A percentile compares a stretch with the other conserved stretches of the same genome.
These are phyloP conservation scores for Bhutanitis thaidina DNA, from an alignment of 2,888 invertebrate genomes.

Conservation along the genomic window DNA sequence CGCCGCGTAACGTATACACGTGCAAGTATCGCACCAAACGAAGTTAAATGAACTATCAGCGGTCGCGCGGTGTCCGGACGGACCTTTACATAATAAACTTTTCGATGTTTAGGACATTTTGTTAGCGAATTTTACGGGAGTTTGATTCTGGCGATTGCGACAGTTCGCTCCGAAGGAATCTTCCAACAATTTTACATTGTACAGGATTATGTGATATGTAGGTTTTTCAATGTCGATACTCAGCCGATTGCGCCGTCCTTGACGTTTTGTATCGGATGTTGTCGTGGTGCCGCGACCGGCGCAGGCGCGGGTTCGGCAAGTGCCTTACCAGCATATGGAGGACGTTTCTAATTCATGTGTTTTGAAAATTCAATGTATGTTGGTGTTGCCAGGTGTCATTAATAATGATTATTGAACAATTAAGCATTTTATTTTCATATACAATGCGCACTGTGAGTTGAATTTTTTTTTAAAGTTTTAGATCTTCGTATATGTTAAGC, in stretches of 20 bases:
- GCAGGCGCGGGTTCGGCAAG: background rate
- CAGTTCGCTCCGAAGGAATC: constrained; percentile 11
- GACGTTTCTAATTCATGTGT: too few species aligned
- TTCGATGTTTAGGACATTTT: constrained; percentile 13
- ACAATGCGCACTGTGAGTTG: too few species aligned
- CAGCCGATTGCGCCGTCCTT: constrained; percentile 45
- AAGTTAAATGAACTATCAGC: background rate
- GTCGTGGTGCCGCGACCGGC: background rate
- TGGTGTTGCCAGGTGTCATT: background rate
- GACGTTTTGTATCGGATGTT: constrained; percentile 26
- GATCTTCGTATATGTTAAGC: too few species aligned
- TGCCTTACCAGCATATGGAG: background rate
- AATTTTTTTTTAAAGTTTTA: too few species aligned
- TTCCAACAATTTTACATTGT: constrained; percentile 33
- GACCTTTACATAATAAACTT: constrained; percentile 2
- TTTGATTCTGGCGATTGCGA: constrained; percentile 30
- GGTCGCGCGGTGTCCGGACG: background rate
- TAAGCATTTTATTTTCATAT: too few species aligned
- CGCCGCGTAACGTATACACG: background rate
- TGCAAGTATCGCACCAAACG: background rate
- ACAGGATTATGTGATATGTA: constrained; percentile 39
- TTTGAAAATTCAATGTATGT: background rate
- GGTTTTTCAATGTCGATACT: constrained; percentile 28
- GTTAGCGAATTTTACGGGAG: constrained; percentile 25
- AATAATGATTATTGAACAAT: background rate